These are phyloP conservation scores for Procavia capensis DNA, from an alignment of 2,113 vertebrate species.

Conservation along the genomic window DNA sequence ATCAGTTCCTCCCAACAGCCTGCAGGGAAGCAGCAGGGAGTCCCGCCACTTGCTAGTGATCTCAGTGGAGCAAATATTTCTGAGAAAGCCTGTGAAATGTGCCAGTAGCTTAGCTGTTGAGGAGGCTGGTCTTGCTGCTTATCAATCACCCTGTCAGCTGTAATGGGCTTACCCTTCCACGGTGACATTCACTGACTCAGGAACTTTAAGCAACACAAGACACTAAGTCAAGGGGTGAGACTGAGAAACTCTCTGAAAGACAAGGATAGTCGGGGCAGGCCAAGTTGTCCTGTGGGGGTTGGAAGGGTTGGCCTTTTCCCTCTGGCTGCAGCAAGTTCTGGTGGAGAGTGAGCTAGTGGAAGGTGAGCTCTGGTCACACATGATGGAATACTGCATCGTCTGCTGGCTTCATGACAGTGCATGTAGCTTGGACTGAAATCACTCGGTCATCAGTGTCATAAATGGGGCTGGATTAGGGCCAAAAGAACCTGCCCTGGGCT, in stretches of 20 bases:
- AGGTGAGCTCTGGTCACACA: background rate
- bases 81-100: background rate
- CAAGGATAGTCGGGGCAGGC: background rate
- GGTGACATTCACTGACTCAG: background rate
- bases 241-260: background rate
- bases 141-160: background rate
- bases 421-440: background rate
- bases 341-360: background rate
- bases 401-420: background rate
- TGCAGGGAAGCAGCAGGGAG: background rate
- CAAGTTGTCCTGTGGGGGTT: background rate
- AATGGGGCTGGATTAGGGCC: background rate
- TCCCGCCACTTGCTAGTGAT: background rate
- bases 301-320: background rate
- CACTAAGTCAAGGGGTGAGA: background rate
- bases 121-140: background rate
- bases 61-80: rapidly evolving
- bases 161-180: background rate
- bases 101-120: background rate
- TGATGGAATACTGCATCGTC: background rate
- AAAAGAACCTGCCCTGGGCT: background rate
- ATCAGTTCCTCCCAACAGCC: background rate
- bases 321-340: background rate
- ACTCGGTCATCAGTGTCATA: background rate
- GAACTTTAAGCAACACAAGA: background rate